phyloP scores from a whole-genome alignment of 2,888 invertebrate species.

The Chydorus sphaericus region DNA sequence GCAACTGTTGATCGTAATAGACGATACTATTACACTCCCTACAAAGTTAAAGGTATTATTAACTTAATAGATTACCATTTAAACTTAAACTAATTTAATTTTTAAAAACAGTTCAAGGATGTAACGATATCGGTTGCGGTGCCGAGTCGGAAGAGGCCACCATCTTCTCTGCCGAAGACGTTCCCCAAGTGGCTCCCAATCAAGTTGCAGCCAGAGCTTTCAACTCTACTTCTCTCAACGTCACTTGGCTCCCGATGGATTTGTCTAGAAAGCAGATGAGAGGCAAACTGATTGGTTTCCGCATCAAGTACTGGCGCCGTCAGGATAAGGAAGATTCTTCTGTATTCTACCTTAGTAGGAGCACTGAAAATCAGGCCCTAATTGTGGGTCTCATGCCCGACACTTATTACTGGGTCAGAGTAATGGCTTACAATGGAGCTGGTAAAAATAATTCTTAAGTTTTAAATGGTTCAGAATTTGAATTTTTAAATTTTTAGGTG shows the following conservation, averaged over 20 bases:
- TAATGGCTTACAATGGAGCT: constrained; percentile 90
- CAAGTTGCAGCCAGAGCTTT: constrained; percentile 52
- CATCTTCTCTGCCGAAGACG: constrained; percentile 76
- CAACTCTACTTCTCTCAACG: constrained; percentile 84
- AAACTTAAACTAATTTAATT: neutral
- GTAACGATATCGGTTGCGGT: constrained; percentile 65
- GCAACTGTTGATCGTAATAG: constrained; percentile 13
- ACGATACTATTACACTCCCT: constrained; percentile 58
- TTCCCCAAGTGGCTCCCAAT: constrained; percentile 82
- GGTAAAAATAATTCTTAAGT: constrained; percentile 38
- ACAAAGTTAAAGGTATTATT: constrained; percentile 55
- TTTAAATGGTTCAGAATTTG: neutral
- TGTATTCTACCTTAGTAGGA: constrained; percentile 70
- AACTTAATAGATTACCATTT: constrained; percentile 4
- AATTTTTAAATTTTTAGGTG: constrained; percentile 29
- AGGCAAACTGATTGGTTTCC: constrained; percentile 81
- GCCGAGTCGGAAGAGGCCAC: constrained; percentile 59
- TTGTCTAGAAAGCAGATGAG: constrained; percentile 67
- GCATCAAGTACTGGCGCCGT: constrained; percentile 84
- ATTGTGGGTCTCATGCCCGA: constrained; percentile 87
- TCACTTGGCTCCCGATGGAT: constrained; percentile 77
- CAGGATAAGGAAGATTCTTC: constrained; percentile 55
- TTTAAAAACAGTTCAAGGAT: constrained; percentile 33
- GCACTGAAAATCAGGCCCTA: constrained; percentile 67
- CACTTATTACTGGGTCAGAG: constrained; percentile 82